phyloP scores from a whole-genome alignment of 2,113 vertebrate genomes.

The Apodemus speciosus region DNA sequence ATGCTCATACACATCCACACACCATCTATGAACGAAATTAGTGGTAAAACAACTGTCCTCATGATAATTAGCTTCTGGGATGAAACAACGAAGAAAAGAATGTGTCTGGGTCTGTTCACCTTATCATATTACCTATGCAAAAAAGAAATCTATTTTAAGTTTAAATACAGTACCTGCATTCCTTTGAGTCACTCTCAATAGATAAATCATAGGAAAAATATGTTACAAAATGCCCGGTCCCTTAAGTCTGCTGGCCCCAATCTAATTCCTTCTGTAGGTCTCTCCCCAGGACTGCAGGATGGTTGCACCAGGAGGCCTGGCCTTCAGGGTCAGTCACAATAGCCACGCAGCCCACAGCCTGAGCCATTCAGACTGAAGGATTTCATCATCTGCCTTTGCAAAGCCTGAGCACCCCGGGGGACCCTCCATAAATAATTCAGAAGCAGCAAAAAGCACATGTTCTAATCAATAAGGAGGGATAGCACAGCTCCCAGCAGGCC shows the following conservation, averaged over 20 bases:
- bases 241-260: neutral
- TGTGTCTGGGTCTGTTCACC: neutral
- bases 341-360: neutral
- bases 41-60: neutral
- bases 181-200: neutral
- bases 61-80: neutral
- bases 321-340: neutral
- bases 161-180: neutral
- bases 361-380: neutral
- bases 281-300: neutral
- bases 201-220: neutral
- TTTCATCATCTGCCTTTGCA: slow-evolving; percentile 13
- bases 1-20: neutral
- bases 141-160: neutral
- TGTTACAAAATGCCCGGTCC: neutral
- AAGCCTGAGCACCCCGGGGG: neutral
- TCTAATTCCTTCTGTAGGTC: neutral
- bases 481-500: slow-evolving; percentile 51
- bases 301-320: neutral
- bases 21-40: neutral
- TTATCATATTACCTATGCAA: neutral
- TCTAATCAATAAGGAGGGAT: slow-evolving; percentile 62
- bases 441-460: slow-evolving; percentile 25
- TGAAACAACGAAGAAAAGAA: neutral
- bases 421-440: slow-evolving; percentile 60